Evolutionary conservation across 2,113 vertebrate genomes (phyloP), one percentile per base, ranked within the genome.

Genomic region (Oreochromis niloticus): DNA sequence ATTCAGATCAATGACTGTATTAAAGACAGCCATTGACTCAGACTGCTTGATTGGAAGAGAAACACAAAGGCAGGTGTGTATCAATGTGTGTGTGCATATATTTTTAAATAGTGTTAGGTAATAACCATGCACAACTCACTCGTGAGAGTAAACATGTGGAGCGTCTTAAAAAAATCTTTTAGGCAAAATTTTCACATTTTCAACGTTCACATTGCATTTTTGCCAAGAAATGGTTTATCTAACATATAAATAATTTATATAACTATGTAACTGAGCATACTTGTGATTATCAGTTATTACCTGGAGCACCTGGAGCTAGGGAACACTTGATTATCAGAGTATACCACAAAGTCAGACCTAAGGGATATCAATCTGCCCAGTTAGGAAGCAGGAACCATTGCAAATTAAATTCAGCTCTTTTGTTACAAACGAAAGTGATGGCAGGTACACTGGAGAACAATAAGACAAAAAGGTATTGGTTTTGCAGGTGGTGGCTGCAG

Each of bases 151-250:
- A 66, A 66, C 10, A 17, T 66, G 32, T 39, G 61, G 1, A 66
- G 61, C n/a, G 12, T 39, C 1, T 39, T 66, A 1, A 36, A 66
- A 61, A 7, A 4, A 0, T 0, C 0, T 1, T 12, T 63, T 36
- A 66, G 61, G 61, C 19, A 66, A 66, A 66, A 66, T 66, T 19
- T 63, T 63, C 9, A 19, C 6, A 36, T 63, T 63, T 61, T 61
- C 30, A 61, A 61, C 59, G 34, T 34, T 61, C 30, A 61, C 30
- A 34, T 10, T 61, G 30, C 2, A 34, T 61, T 61, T 63, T 63
- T 63, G 32, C 59, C 9, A 34, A 19, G 17, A 11, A 63, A 63
- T 63, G 57, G 9, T 34, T 61, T 61, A 34, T 6, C 9, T 61
- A 61, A 61, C 30, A 34, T 61, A 34, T 32, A 17, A 3, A 61